Evolutionary conservation across 2,113 vertebrate genomes (phyloP), one percentile per base, ranked within the genome.

Genomic region (Brachyhypopomus gauderio): DNA sequence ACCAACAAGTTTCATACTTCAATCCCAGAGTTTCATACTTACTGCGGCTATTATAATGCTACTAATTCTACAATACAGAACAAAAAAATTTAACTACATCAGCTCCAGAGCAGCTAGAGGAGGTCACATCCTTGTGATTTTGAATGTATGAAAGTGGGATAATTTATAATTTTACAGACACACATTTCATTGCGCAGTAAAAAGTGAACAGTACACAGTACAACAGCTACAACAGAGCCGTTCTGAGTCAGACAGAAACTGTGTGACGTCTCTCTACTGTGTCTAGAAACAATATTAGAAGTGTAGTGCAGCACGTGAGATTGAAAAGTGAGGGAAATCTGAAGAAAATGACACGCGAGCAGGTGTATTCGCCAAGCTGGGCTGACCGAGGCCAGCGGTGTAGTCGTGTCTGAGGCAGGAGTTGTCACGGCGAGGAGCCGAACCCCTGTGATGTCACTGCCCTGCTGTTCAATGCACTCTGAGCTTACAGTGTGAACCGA

Each of bases 221-320:
- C 30, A 30, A 1, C 30, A 8, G 62, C 69, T 82, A 38, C 34
- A 22, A 85, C 62, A 52, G 72, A n/a, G 36, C 16, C 0, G 16
- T 27, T 14, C 78, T 85, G 71, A 82, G n/a, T n/a, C n/a, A n/a
- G 30, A 77, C 56, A 75, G 36, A 85, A 82, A 75, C 77, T 59
- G 64, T 23, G 25, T 41, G 22, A 75, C 27, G n/a, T 76, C 12
- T 82, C 72, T 77, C 69, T 66, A 59, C 52, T 55, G 72, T 20
- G 14, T 23, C 16, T 25, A 17, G 69, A 69, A 60, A 78, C 19
- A 56, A 36, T n/a, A 64, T 48, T 19, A 30, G 45, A n/a, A 48
- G 58, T 63, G 64, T 4, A 19, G 8, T 3, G 36, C 22, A 56
- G 72, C 41, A 76, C 59, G 14, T 27, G n/a, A 55, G 59, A 62